phyloP scores from a whole-genome alignment of 2,888 invertebrate species.

The Orthonychiurus folsomi region DNA sequence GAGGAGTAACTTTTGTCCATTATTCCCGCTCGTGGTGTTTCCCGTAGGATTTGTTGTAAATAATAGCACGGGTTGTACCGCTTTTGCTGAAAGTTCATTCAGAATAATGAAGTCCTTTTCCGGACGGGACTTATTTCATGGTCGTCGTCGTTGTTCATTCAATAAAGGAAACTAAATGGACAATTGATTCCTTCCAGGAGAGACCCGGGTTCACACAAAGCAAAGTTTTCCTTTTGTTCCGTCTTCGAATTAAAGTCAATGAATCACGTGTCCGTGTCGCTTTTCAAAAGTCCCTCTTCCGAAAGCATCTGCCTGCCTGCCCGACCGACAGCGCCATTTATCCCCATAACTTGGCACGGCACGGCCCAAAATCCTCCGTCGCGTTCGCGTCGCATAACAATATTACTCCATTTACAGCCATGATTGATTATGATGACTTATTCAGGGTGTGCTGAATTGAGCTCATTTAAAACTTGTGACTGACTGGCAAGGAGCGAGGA shows the following conservation, averaged over 20 bases:
- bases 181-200: too few species aligned
- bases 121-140: not conserved
- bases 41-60: too few species aligned
- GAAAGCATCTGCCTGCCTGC: too few species aligned
- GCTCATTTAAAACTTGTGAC: too few species aligned
- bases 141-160: not conserved
- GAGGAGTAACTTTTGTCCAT: too few species aligned
- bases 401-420: not conserved
- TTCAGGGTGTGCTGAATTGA: not conserved
- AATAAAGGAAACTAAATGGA: not conserved
- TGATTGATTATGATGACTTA: not conserved
- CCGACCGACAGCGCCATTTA: too few species aligned
- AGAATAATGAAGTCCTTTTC: not conserved
- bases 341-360: too few species aligned
- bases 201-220: too few species aligned
- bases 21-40: too few species aligned
- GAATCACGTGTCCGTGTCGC: not conserved
- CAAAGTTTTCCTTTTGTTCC: not conserved
- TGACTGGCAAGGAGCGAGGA: too few species aligned
- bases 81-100: not conserved
- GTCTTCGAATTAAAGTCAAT: not conserved
- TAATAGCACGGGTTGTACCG: too few species aligned
- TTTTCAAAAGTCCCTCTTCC: too few species aligned
- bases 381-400: not conserved
- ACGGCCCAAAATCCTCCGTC: not conserved